Base-by-base conservation (phyloP, 2,888 invertebrate genomes). In the Unio pictorum region DNA sequence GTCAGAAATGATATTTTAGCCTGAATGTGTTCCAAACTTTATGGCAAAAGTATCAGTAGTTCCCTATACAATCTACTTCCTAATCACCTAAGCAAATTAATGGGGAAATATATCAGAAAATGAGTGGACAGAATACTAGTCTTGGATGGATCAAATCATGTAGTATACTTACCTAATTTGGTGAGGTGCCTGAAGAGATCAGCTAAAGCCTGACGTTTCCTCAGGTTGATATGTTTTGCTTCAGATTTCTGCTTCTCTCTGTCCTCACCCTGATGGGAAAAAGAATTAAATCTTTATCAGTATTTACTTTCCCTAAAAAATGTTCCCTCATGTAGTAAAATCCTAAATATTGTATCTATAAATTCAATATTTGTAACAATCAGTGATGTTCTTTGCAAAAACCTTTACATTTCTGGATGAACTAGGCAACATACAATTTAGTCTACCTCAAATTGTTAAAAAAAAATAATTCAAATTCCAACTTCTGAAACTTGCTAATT, bases 161-260 rank as follows among this genome's bases (percentile, higher is more conserved):
- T 15, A 1, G 26, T 23, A 64, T 54, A 74, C 79, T 70, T 80
- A 88, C 89, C 90, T 68, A 89, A 82, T 71, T 92, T 93, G 0
- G 93, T 89, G 0, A 99, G 90, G 34, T 92, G 92, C 88, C 95
- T 95, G 89, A 97, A 98, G 61, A 98, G 91, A 89, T 97, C 96
- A 0, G 95, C 93, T 1, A 98, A 90, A 0, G 95, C 94, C 90
- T 95, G 94, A 55, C 95, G 93, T 89, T 97, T 97, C 84, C 95
- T 95, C 84, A 95, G 94, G 5, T 96, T 92, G 66, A 96, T 94
- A 87, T 93, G 85, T 73, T 90, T 90, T 1, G 90, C 88, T 71
- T 95, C 93, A 74, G 93, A 94, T 88, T 95, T 95, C 73, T 90
- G 88, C 68, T 90, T 90, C 23, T 91, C 90, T 72, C 90, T 90